A percentile compares a stretch with the other conserved stretches of the same genome.
Conservation (phyloP, 2,113 vertebrate genomes). For the Pipa parva region DNA sequence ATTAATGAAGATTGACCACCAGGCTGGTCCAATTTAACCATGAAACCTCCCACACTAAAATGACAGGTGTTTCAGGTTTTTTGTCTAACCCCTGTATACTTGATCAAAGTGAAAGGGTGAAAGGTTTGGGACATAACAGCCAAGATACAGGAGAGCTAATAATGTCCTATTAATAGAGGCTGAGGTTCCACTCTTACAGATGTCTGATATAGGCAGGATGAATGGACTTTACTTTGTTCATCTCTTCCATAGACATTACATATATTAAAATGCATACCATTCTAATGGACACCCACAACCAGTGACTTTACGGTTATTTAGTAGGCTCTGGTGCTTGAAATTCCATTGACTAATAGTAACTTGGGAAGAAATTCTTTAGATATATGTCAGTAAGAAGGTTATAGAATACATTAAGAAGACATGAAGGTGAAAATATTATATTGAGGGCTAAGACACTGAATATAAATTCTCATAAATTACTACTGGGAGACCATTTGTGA, state of each 20-base stretch:
- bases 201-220: background rate
- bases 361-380: background rate
- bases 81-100: no score
- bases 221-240: background rate
- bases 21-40: no score
- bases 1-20: no score
- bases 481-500: background rate
- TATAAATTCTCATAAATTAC: background rate
- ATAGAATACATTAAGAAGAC: background rate
- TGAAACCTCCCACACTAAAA: no score
- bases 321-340: background rate
- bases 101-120: no score
- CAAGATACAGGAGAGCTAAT: background rate
- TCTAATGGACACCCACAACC: background rate
- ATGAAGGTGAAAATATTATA: background rate
- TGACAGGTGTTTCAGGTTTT: no score
- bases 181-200: background rate
- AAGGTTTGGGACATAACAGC: no score
- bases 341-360: background rate
- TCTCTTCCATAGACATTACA: background rate
- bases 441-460: background rate
- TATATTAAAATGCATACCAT: background rate
- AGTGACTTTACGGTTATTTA: background rate
- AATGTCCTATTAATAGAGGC: background rate
- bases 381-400: background rate